Conservation (phyloP, 2,113 vertebrate genomes). For the Ifrita kowaldi region DNA sequence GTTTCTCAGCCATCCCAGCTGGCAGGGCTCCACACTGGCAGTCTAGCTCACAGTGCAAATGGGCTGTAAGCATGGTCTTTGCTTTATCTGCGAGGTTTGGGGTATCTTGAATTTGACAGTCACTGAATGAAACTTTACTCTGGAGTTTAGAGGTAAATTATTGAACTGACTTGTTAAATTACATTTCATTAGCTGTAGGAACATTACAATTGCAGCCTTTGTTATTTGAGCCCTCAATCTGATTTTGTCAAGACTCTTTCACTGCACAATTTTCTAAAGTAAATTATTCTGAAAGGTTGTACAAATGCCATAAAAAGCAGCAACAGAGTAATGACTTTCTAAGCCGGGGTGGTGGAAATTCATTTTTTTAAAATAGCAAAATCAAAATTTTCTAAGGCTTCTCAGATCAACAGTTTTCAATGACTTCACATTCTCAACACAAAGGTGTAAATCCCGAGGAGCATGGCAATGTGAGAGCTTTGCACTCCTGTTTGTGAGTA, state of each 20-base stretch:
- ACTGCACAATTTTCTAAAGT: neutral
- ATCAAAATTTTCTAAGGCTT: neutral
- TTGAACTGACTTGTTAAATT: constrained; percentile 33
- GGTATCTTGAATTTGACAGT: neutral
- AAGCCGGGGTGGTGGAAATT: neutral
- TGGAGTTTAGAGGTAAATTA: constrained; percentile 3
- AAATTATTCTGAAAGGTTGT: constrained; percentile 14
- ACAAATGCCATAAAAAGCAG: neutral
- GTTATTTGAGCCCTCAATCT: constrained; percentile 15
- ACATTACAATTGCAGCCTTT: neutral
- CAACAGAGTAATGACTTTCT: neutral
- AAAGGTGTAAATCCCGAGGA: neutral
- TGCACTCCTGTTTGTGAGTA: neutral
- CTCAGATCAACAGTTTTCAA: neutral
- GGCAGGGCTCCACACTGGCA: neutral
- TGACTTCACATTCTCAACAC: neutral
- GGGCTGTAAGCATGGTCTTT: neutral
- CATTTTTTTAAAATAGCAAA: neutral
- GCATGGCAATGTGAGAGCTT: fast-evolving
- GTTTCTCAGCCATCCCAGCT: neutral
- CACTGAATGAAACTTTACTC: neutral
- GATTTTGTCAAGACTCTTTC: constrained; percentile 11
- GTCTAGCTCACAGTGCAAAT: neutral
- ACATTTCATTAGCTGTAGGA: constrained; percentile 12
- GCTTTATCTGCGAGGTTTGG: neutral